Conservation (phyloP, 2,797 vertebrate genomes). For the Rhynchonycteris naso region DNA sequence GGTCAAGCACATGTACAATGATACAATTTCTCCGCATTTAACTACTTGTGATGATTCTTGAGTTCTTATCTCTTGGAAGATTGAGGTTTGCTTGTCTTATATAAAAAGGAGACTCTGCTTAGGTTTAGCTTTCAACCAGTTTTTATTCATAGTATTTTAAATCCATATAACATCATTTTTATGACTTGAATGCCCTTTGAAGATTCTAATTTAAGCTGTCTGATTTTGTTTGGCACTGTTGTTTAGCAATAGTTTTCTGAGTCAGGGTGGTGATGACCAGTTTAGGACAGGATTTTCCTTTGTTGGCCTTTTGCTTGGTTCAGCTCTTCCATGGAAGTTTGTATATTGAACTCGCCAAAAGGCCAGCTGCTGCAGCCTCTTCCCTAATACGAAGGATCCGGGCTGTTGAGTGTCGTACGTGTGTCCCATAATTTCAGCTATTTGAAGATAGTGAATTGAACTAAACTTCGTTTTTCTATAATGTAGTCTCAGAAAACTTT, state of each 20-base stretch:
- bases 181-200: background rate
- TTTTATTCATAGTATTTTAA: constrained; percentile 40
- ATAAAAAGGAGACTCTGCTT: background rate
- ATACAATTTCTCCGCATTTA: background rate
- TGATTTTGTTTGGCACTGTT: background rate
- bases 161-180: background rate
- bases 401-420: background rate
- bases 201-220: background rate
- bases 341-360: background rate
- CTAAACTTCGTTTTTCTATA: constrained; percentile 22
- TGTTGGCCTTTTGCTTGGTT: background rate
- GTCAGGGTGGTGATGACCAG: background rate
- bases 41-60: background rate
- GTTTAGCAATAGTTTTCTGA: background rate
- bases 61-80: constrained; percentile 29
- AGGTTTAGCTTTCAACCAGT: constrained; percentile 13
- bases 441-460: background rate
- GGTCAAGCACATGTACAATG: background rate
- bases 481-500: background rate
- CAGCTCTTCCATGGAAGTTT: background rate
- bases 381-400: background rate
- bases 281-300: background rate
- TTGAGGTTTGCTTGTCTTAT: background rate
- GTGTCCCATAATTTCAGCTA: background rate
- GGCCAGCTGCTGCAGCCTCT: background rate